Evolutionary conservation across 2,113 vertebrate species (phyloP), one percentile per base, ranked within the genome.

Genomic region (Prolemur simus): DNA sequence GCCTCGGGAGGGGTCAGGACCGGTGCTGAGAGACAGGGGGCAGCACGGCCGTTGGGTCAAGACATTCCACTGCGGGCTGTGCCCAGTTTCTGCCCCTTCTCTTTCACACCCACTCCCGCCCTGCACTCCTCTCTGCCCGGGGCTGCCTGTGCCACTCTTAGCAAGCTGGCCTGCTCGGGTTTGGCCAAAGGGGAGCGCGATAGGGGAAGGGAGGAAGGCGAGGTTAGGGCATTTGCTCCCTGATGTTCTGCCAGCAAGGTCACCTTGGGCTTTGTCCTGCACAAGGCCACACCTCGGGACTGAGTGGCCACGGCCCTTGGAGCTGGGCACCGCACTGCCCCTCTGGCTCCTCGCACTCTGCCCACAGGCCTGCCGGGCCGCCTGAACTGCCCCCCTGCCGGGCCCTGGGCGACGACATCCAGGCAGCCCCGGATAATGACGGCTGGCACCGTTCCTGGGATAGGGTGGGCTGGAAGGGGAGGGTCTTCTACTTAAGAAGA

Each of bases 401-500:
- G 34, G 64, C 34, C 29, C 64, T n/a, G 15, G n/a, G 34, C 34
- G 17, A 29, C 9, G 58, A 60, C 58, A 60, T 27, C 23, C 58
- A 60, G 63, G 34, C 42, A 49, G 20, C 45, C 32, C 15, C 8
- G 34, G 83, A 10, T 15, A n/a, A 23, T 21, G 63, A 17, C 6
- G 32, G 34, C 3, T n/a, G 64, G 34, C 8, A 8, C 34, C 3
- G n/a, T n/a, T 68, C 34, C 34, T 6, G 45, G 34, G 68, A 7
- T 5, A 1, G 32, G 21, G 15, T 6, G 7, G 8, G 32, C 7
- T 9, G 1, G 12, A 60, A 45, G 20, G 39, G 14, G 20, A 60
- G 29, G 29, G 2, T 78, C n/a, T 25, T 78, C n/a, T 34, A 29
- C 29, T 89, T 37, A 74, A 94, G 18, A 69, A 94, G 37, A n/a